Base-by-base conservation (phyloP, 2,888 invertebrate species). In the Sarcophaga variegata region DNA sequence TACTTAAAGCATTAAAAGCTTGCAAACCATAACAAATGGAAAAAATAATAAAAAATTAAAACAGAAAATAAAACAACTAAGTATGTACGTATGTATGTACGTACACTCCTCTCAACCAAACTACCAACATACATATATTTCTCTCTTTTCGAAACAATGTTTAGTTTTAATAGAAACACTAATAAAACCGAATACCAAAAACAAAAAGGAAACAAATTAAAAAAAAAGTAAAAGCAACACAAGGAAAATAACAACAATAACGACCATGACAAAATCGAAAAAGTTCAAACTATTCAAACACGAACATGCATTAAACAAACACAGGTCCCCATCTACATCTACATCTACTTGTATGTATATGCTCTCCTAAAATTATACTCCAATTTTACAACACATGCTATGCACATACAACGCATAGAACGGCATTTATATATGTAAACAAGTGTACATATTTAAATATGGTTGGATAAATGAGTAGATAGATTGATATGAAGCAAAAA, bases 1-100 rank as follows among this genome's bases (percentile, higher is more conserved):
- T 78, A 78, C 72, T 83, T 83, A 69, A 78, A 78, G 78, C 78
- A 83, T 83, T 83, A 72, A 78, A 78, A 72, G 72, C 77, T 74
- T 83, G 49, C 25, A 72, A 78, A 72, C 67, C 49, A 67, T 72
- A 78, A 67, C 66, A 83, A 27, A 81, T 54, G 54, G 17, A 54
- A 12, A 54, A 54, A 54, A 54, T 14, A 54, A 54, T 14, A 49
- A 54, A 54, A 54, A 54, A 54, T 54, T 14, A 12, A 54, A 14
- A 49, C 3, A 54, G 17, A 17, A 54, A 17, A 3, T 3, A 12
- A 54, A 54, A 54, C 54, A 54, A 12, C 54, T 17, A 14, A 4
- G 14, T 4, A 49, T 49, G 14, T 49, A 49, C 14, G 22, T 22
- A 22, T 22, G 22, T 22, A 49, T 14, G 14, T 4, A 49, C 14